phyloP scores from a whole-genome alignment of 2,797 vertebrate genomes.

The Gymnothorax javanicus region DNA sequence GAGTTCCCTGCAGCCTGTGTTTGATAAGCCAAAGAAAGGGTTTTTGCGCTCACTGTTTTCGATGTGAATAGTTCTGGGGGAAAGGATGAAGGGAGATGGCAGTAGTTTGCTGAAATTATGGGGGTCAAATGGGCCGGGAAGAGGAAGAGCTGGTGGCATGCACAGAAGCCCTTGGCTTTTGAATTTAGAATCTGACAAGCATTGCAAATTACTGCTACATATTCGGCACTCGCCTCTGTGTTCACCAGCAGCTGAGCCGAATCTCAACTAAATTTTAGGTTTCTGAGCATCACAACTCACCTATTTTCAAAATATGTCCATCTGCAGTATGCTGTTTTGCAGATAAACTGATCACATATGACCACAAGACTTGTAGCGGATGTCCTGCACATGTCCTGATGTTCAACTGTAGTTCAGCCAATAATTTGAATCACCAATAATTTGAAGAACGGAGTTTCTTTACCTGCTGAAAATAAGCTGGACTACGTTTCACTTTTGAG shows the following conservation, averaged over 20 bases:
- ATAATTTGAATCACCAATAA: background rate
- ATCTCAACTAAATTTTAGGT: background rate
- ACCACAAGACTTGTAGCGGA: background rate
- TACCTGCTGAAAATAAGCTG: background rate
- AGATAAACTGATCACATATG: background rate
- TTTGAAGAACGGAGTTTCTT: background rate
- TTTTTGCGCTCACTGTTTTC: background rate
- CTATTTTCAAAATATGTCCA: background rate
- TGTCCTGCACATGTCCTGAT: background rate
- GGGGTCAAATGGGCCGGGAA: conserved; percentile 49
- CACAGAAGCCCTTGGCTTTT: conserved; percentile 41
- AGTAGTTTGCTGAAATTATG: conserved; percentile 31
- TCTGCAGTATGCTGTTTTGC: background rate
- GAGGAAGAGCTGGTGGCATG: conserved; percentile 23
- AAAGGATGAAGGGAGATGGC: background rate
- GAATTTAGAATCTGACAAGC: background rate
- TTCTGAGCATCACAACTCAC: background rate
- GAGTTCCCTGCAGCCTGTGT: background rate
- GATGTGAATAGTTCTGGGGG: background rate
- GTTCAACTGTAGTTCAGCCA: background rate
- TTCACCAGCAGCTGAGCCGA: background rate
- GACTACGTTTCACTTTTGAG: background rate
- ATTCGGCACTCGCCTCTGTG: background rate
- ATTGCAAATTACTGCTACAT: background rate
- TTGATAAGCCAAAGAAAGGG: background rate